These are phyloP conservation scores for Protodeltote pygarga DNA, from an alignment of 2,888 invertebrate species.

Conservation along the genomic window DNA sequence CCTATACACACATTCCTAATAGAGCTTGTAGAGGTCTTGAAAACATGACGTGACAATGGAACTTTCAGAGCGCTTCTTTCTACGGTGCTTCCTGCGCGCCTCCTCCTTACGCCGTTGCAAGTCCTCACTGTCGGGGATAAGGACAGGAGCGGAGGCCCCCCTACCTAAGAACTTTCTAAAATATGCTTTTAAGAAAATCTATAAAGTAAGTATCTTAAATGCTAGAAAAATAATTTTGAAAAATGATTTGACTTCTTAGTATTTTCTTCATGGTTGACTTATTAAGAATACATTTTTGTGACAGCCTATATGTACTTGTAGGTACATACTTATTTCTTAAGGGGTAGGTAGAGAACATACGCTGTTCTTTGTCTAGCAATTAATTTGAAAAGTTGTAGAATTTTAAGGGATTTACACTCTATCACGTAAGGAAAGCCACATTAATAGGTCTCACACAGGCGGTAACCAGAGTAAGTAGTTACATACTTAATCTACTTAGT, in stretches of 20 bases:
- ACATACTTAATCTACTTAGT: conserved; percentile 77
- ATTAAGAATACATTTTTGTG: too few relatives aligned
- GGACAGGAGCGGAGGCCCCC: conserved; percentile 86
- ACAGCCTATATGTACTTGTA: too few relatives aligned
- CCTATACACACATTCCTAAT: too few relatives aligned
- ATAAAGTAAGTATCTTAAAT: too few relatives aligned
- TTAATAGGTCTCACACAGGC: conserved; percentile 29
- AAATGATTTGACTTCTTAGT: too few relatives aligned
- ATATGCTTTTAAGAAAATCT: too few relatives aligned
- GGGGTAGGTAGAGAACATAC: too few relatives aligned
- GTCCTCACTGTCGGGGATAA: conserved; percentile 88
- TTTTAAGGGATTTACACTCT: background rate
- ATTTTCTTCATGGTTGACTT: too few relatives aligned
- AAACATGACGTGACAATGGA: conserved; percentile 96
- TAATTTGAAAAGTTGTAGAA: background rate
- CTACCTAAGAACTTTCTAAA: too few relatives aligned
- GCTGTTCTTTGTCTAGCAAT: too few relatives aligned
- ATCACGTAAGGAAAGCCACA: conserved; percentile 8
- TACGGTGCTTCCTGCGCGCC: conserved; percentile 94
- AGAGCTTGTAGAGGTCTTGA: conserved; percentile 98
- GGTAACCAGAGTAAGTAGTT: conserved; percentile 43
- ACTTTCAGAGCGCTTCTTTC: conserved; percentile 96
- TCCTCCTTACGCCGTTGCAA: conserved; percentile 94
- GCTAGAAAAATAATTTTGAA: too few relatives aligned
- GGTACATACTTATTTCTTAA: too few relatives aligned